Base-by-base conservation (phyloP, 2,797 vertebrate genomes). In the Loriculus beryllinus region DNA sequence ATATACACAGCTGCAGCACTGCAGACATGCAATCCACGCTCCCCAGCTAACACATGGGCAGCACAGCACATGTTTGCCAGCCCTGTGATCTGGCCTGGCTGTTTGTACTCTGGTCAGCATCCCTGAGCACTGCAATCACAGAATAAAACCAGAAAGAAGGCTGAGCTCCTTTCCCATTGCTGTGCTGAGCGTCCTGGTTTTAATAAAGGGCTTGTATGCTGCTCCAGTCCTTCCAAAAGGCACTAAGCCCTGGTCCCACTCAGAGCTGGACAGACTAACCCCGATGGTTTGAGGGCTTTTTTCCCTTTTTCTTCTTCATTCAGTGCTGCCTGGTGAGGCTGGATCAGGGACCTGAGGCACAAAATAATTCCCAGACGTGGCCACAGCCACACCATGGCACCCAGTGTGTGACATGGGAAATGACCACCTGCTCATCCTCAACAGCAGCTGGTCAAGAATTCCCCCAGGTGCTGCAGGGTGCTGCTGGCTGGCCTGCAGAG, bases 11-110 rank as follows among this genome's bases (percentile, higher is more conserved):
- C 77, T 22, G 62, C 3, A 7, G 65, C n/a, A 7, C 8, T 6
- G 35, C 42, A 28, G 37, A n/a, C 49, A 5, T 0, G 6, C 18
- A 5, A 12, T 33, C 18, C 3, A 14, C 0, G 2, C n/a, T 25
- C 63, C 31, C 17, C 18, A 15, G 35, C 31, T 33, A 42, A 29
- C 17, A 3, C 33, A 10, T 1, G 22, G 35, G 33, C 40, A 78
- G 33, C 28, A 4, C 3, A 37, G 59, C 45, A 10, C 35, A 2
- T 4, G 12, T 31, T 42, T 1, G 0, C 31, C 29, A 37, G 7
- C 22, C 33, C 52, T 31, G 67, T 60, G 26, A 11, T 28, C 59
- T 19, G 43, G 9, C 65, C 45, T 52, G 33, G 25, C 31, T 67
- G 31, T 33, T 49, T 43, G 48, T 23, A 9, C 68, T 64, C 14